Base-by-base conservation (phyloP, 2,888 invertebrate genomes). In the Willowsia nigromaculata region DNA sequence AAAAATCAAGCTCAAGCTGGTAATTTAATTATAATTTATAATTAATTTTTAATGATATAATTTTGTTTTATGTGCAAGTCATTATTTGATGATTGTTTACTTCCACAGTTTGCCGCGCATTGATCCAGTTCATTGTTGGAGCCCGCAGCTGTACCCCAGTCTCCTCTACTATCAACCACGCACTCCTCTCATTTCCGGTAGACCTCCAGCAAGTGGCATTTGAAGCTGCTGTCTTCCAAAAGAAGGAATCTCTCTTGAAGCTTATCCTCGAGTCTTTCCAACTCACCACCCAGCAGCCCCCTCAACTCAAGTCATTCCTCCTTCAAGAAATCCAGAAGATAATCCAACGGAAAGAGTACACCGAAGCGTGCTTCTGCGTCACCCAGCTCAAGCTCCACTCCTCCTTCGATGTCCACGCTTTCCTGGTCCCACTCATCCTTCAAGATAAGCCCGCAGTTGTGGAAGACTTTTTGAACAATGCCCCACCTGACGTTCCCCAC, bases 401-500 rank as follows among this genome's bases (percentile, higher is more conserved):
- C 90, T 94, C 95, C 85, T 96, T 97, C 93, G 94, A 95, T 76
- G 95, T 97, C 81, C 95, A 96, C 93, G 95, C 96, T 86, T 95
- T 97, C 92, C 93, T 97, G 7, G 94, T 98, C 90, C 98, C 98
- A 0, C 94, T 98, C 82, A 95, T 98, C 92, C 94, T 98, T 59
- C 97, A 98, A 94, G 97, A 97, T 93, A 97, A 97, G 93, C 94
- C 96, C 15, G 95, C 95, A 91, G 94, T 97, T 91, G 96, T 96
- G 65, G 97, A 98, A 93, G 96, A 96, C 87, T 97, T 96, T 94
- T 94, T 98, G 91, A 94, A 94, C 74, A 95, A 95, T 80, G 96
- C 96, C 90, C 95, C 95, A n/a, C n/a, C n/a, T n/a, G n/a, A n/a
- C n/a, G n/a, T n/a, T 7, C 94, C 94, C 71, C 96, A 96, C 93